These are phyloP conservation scores for Dipus sagitta DNA, from an alignment of 2,797 vertebrate species.

Conservation along the genomic window DNA sequence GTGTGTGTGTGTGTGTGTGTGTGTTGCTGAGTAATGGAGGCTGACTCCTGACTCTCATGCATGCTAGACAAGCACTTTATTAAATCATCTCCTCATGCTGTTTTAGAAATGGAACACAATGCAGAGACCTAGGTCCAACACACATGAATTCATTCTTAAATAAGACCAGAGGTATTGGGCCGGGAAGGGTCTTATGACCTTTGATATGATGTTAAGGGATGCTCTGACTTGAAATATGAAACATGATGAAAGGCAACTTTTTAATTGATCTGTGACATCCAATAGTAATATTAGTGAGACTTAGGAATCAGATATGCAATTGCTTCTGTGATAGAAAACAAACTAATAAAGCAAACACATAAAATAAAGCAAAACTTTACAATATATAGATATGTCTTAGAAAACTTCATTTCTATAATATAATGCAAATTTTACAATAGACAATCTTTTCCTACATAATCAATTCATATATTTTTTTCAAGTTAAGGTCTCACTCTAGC, in stretches of 20 bases:
- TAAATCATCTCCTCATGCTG: neutral
- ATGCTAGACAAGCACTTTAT: neutral
- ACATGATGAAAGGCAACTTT: neutral
- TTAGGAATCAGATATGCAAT: neutral
- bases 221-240: neutral
- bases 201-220: rapidly evolving
- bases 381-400: neutral
- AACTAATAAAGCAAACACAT: neutral
- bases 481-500: too few species aligned
- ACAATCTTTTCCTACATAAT: neutral
- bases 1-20: neutral
- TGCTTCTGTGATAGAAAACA: neutral
- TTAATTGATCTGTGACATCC: neutral
- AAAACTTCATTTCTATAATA: neutral
- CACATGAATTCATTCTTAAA: neutral
- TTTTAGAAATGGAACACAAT: neutral
- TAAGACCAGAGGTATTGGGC: neutral
- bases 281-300: neutral
- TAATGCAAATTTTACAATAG: neutral
- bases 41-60: neutral
- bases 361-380: neutral
- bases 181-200: rapidly evolving
- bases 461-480: too few species aligned
- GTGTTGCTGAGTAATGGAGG: neutral
- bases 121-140: neutral